Conservation (phyloP, 2,888 invertebrate species). For the Graphium colonna region DNA sequence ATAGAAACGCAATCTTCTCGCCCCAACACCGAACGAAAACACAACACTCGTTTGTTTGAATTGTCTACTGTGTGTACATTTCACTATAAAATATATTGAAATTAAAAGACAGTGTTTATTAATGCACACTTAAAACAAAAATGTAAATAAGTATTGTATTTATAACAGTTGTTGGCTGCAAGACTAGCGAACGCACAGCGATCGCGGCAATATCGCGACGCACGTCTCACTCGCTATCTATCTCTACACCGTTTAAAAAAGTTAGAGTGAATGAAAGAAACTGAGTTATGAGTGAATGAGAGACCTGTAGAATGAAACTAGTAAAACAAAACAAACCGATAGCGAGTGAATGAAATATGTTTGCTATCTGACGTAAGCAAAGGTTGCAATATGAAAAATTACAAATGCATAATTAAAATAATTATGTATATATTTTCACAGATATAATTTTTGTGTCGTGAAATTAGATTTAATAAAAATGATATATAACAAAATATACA, state of each 20-base stretch:
- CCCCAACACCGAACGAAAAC: slow-evolving; percentile 58
- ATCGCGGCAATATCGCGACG: slow-evolving; percentile 57
- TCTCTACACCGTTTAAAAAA: slow-evolving; percentile 40
- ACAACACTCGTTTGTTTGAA: slow-evolving; percentile 58
- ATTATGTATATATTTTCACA: not conserved
- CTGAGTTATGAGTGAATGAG: not conserved
- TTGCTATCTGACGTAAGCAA: slow-evolving; percentile 12
- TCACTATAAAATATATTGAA: slow-evolving; percentile 27
- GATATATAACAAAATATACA: no score
- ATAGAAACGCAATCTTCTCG: slow-evolving; percentile 41
- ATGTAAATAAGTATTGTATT: slow-evolving; percentile 25
- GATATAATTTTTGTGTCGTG: no score
- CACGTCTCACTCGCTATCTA: slow-evolving; percentile 63
- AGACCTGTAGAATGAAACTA: slow-evolving; percentile 19
- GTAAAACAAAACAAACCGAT: slow-evolving; percentile 25
- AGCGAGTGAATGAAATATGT: slow-evolving; percentile 5
- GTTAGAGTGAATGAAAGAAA: slow-evolving; percentile 26
- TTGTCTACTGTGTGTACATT: slow-evolving; percentile 34
- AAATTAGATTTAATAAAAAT: no score
- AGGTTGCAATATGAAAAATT: slow-evolving; percentile 1
- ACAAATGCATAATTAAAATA: not conserved
- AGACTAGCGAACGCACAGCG: slow-evolving; percentile 73
- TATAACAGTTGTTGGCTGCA: slow-evolving; percentile 31
- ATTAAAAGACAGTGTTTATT: slow-evolving; percentile 16
- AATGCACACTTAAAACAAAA: slow-evolving; percentile 25